A percentile compares a stretch with the other conserved stretches of the same genome.
Conservation (phyloP, 2,797 vertebrate species). For the Sebastes diaconus region DNA sequence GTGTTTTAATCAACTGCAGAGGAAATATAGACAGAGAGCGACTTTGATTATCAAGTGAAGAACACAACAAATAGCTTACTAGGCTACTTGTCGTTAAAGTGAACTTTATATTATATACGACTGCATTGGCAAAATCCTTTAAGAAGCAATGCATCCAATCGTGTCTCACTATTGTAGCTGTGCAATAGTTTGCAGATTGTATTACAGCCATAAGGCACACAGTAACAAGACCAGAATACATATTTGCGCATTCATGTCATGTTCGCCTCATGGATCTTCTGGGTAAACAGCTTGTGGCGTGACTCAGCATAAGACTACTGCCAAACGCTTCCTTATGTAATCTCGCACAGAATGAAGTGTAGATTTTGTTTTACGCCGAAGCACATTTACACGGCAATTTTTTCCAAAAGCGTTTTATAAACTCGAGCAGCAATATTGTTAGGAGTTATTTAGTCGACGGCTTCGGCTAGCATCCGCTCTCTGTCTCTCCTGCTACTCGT, state of each 20-base stretch:
- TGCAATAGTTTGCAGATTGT: not conserved
- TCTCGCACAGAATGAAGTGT: not conserved
- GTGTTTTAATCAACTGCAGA: not conserved
- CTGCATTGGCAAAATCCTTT: not conserved
- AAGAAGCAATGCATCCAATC: not conserved
- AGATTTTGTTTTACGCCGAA: not conserved
- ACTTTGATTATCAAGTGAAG: not conserved
- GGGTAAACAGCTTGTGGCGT: conserved; percentile 21
- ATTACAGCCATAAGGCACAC: not conserved
- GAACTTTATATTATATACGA: not conserved
- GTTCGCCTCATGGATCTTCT: conserved; percentile 3
- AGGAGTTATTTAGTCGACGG: conserved; percentile 4
- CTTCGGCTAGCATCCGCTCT: not conserved
- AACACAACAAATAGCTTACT: not conserved
- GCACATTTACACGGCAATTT: not conserved
- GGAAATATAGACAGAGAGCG: no score
- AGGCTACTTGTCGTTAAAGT: not conserved
- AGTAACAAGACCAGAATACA: not conserved
- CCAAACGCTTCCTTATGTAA: conserved; percentile 1
- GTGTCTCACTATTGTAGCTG: not conserved
- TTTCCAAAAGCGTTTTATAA: not conserved
- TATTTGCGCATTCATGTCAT: conserved; percentile 19
- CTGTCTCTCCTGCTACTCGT: not conserved
- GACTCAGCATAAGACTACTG: conserved; percentile 13
- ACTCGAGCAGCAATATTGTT: not conserved